Evolutionary conservation across 2,113 vertebrate species (phyloP).

Genomic region (Pelecanoides urinatrix): DNA sequence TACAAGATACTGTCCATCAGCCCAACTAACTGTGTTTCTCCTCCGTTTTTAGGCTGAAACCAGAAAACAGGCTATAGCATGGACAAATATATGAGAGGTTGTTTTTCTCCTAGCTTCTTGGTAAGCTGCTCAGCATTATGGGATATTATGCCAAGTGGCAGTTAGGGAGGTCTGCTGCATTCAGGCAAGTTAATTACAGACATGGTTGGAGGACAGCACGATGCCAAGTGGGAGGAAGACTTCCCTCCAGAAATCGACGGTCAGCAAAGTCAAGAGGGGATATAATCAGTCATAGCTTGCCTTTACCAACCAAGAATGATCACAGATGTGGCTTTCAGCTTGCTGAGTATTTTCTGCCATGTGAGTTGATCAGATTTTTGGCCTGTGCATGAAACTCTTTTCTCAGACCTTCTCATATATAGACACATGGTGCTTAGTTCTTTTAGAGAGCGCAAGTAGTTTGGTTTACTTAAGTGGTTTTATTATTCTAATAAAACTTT

Average conservation of each 20-base stretch:
- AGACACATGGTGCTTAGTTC: neutral
- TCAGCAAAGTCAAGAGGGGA: neutral
- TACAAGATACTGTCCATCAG: neutral
- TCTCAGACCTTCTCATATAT: neutral
- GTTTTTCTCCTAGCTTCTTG: neutral
- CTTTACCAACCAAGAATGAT: neutral
- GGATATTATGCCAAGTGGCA: neutral
- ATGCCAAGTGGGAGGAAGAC: conserved; percentile 10
- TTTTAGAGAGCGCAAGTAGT: neutral
- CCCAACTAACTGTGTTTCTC: neutral
- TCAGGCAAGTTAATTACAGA: neutral
- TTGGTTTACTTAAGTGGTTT: neutral
- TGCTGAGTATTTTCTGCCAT: neutral
- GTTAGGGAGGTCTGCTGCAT: neutral
- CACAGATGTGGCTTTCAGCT: neutral
- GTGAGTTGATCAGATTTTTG: neutral
- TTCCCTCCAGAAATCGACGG: neutral
- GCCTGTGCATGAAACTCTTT: neutral
- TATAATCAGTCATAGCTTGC: neutral
- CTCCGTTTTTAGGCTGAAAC: neutral
- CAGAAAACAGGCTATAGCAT: neutral
- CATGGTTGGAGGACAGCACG: neutral
- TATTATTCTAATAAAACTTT: neutral
- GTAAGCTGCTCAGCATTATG: neutral
- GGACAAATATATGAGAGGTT: neutral